phyloP scores from a whole-genome alignment of 2,888 invertebrate species.

The Caenorhabditis sinica region DNA sequence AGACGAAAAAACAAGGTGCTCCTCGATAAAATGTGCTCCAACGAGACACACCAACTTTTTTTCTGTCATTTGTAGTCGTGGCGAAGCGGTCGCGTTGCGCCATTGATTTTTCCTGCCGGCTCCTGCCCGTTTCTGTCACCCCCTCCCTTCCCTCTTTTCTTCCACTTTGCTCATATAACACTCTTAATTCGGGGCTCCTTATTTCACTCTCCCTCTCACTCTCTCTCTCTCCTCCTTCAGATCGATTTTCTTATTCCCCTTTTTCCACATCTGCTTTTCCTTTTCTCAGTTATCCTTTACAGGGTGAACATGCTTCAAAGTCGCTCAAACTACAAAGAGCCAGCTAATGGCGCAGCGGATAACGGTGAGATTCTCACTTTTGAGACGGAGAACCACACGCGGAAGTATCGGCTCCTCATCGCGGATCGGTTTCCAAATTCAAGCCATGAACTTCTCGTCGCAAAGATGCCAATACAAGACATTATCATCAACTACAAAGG shows the following conservation, averaged over 20 bases:
- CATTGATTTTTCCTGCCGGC: conserved; percentile 3
- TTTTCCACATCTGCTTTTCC: too few species aligned
- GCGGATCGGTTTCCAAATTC: background rate
- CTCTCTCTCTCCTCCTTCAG: too few species aligned
- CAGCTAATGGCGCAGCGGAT: background rate
- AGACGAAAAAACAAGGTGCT: background rate
- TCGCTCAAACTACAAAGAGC: background rate
- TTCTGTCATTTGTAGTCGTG: conserved; percentile 1
- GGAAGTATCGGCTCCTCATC: background rate
- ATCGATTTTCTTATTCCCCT: background rate
- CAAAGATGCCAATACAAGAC: background rate
- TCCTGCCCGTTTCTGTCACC: background rate
- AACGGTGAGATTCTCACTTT: background rate
- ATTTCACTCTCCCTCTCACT: background rate
- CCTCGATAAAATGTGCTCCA: background rate
- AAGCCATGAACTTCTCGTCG: background rate
- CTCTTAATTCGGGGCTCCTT: background rate
- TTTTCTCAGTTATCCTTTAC: too few species aligned
- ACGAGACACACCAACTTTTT: background rate
- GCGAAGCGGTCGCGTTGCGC: background rate
- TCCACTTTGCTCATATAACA: background rate
- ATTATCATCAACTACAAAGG: background rate
- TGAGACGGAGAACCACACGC: background rate
- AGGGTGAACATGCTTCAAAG: background rate
- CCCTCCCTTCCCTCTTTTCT: background rate